Conservation (phyloP, 2,113 vertebrate species). For the Siniperca chuatsi region DNA sequence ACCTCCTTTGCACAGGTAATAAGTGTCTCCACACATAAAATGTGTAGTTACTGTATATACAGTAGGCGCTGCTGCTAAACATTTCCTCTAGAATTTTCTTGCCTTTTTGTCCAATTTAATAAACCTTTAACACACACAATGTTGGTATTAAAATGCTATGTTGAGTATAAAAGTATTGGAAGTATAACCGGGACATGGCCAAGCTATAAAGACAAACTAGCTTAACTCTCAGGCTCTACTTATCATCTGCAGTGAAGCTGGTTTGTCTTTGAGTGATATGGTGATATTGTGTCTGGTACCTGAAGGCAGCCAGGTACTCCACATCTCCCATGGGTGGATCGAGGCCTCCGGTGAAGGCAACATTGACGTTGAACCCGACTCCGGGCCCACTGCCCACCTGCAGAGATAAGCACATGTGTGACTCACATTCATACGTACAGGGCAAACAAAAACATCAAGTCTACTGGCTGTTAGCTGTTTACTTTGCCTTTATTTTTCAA, state of each 20-base stretch:
- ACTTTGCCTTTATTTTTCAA: no score
- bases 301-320: conserved; percentile 96
- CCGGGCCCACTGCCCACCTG: conserved; percentile 95
- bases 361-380: conserved; percentile 95
- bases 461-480: background rate
- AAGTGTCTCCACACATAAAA: no score
- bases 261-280: background rate
- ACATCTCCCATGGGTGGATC: conserved; percentile 95
- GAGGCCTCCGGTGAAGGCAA: conserved; percentile 95
- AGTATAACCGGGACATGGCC: background rate
- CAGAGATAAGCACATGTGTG: background rate
- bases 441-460: background rate
- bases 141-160: background rate
- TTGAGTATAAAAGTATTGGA: background rate
- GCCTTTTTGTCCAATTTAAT: no score
- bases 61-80: background rate
- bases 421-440: background rate
- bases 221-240: background rate
- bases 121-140: no score
- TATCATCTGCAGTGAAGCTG: background rate
- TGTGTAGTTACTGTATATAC: background rate
- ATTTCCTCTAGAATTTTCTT: background rate
- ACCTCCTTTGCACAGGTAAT: no score
- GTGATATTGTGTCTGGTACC: conserved; percentile 77
- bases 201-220: background rate